Evolutionary conservation across 2,113 vertebrate genomes (phyloP), one percentile per base, ranked within the genome.

Genomic region (Chloroceryle aenea): DNA sequence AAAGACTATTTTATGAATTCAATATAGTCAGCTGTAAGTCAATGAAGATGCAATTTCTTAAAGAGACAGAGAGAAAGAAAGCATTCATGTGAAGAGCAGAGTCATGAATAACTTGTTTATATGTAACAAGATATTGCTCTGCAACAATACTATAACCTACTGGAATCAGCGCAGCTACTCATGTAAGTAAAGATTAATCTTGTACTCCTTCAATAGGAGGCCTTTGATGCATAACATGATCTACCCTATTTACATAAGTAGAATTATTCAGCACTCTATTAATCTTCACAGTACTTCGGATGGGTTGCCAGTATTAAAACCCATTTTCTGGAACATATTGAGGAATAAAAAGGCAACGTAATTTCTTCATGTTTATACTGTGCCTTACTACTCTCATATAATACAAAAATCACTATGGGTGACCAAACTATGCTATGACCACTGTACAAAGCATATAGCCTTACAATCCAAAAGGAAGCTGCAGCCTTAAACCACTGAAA

Each of bases 1-100:
- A 89, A 96, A 96, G 67, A 95, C 47, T 83, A 36, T 93, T 97
- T 93, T 84, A 78, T 87, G 87, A 87, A 72, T 90, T 89, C 26
- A 5, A 77, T 83, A 81, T 61, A 92, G 66, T 82, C 82, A 73
- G 94, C 71, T 83, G 32, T 92, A 89, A 94, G 89, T 89, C 90
- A 89, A 94, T 87, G 87, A 90, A 89, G 79, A 93, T 63, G 71
- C 72, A 90, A 83, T 89, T 90, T 58, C 67, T 96, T 97, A 96
- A 97, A 97, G 91, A 76, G 67, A 83, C 71, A 93, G 43, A 78
- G 29, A 83, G 58, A 32, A 89, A 85, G 45, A 52, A 66, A 61
- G 30, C 53, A 89, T 93, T 59, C 10, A 21, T 14, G 11, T 30
- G 59, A 68, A 85, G 42, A 93, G 48, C 22, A 61, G 10, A 34